phyloP scores from a whole-genome alignment of 2,888 invertebrate genomes.

The Apamea monoglypha region DNA sequence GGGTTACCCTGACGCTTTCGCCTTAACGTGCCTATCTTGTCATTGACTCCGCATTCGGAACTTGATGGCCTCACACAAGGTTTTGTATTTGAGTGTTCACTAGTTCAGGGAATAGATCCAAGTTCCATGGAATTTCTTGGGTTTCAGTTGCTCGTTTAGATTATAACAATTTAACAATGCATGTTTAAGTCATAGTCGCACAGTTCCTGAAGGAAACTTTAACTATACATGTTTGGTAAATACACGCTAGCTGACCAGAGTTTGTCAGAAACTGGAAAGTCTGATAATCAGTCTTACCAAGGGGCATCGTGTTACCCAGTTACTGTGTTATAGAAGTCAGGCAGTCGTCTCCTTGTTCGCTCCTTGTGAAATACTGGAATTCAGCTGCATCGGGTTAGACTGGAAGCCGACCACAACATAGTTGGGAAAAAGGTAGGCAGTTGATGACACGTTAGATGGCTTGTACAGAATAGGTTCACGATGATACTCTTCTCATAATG shows the following conservation, averaged over 20 bases:
- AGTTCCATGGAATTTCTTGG: not conserved
- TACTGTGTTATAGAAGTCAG: not conserved
- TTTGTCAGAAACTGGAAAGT: not conserved
- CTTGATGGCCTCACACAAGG: not conserved
- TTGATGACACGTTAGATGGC: not conserved
- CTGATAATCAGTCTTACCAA: not conserved
- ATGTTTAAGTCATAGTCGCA: not conserved
- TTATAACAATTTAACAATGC: not conserved
- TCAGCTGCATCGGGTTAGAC: not conserved
- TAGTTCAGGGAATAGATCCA: not conserved
- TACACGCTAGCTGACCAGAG: not conserved
- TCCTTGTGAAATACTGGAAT: not conserved
- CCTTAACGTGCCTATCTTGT: not conserved
- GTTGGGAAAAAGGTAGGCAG: not conserved
- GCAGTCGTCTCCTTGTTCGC: too few relatives aligned
- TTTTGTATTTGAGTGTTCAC: constrained; percentile 20
- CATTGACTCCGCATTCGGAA: constrained; percentile 8
- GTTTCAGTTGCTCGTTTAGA: not conserved
- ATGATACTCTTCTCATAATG: not conserved
- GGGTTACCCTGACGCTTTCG: too few relatives aligned
- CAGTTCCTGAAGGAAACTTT: not conserved
- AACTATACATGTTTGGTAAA: not conserved
- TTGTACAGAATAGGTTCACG: not conserved
- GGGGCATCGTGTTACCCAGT: not conserved
- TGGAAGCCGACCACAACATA: not conserved